Evolutionary conservation across 2,888 invertebrate genomes (phyloP).

Genomic region (Creontiades dilutus): DNA sequence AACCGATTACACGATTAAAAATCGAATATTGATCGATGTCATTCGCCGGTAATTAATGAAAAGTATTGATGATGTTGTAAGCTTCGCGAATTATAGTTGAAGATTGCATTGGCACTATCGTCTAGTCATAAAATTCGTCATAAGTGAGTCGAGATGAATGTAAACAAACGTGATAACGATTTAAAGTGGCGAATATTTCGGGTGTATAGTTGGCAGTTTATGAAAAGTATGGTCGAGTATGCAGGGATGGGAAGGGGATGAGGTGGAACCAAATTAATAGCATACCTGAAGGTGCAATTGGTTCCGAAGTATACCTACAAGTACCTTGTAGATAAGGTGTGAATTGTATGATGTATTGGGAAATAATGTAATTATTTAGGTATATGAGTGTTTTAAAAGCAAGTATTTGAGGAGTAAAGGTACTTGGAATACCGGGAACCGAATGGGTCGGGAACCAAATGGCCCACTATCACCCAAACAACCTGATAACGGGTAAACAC

Average conservation of each 20-base stretch:
- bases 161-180: conserved; percentile 36
- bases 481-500: neutral
- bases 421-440: conserved; percentile 33
- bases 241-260: neutral
- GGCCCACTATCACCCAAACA: neutral
- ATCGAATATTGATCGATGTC: neutral
- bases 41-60: neutral
- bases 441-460: conserved; percentile 31
- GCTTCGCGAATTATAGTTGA: neutral
- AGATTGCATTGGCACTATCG: neutral
- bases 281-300: neutral
- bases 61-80: neutral
- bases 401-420: neutral
- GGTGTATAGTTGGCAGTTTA: neutral
- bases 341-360: neutral
- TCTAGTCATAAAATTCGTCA: neutral
- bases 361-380: neutral
- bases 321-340: neutral
- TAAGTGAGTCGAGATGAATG: neutral
- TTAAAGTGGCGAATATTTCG: neutral
- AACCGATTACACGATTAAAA: too few species aligned
- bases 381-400: neutral
- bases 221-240: neutral
- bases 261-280: neutral
- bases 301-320: conserved; percentile 5